These are phyloP conservation scores for Epinotia brunnichana DNA, from an alignment of 2,888 invertebrate genomes.

Conservation along the genomic window DNA sequence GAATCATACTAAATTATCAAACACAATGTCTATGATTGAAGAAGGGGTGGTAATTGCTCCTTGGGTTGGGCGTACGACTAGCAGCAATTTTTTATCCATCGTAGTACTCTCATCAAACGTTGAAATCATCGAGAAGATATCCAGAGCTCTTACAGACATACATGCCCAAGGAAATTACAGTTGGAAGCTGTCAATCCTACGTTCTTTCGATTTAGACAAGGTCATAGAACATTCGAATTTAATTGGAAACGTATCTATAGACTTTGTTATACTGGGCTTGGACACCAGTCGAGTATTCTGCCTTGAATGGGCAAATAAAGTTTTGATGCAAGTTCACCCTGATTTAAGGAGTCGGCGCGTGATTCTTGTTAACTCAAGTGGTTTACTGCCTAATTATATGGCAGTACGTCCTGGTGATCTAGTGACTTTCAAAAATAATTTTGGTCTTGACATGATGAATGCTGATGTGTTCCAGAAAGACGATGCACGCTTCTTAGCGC, in stretches of 20 bases:
- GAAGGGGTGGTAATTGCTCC: conserved; percentile 66
- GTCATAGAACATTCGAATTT: conserved; percentile 63
- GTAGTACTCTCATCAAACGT: conserved; percentile 70
- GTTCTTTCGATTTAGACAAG: conserved; percentile 66
- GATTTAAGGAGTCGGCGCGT: conserved; percentile 71
- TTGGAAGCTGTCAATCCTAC: conserved; percentile 72
- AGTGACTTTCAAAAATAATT: conserved; percentile 65
- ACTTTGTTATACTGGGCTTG: conserved; percentile 72
- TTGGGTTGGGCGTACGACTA: conserved; percentile 73
- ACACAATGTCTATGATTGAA: conserved; percentile 63
- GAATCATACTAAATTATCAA: neutral
- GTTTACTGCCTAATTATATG: conserved; percentile 70
- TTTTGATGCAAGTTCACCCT: conserved; percentile 70
- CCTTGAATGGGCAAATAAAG: conserved; percentile 71
- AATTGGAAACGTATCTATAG: conserved; percentile 71
- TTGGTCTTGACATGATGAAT: conserved; percentile 69
- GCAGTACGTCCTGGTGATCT: conserved; percentile 69
- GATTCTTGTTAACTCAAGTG: conserved; percentile 73
- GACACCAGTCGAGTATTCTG: conserved; percentile 73
- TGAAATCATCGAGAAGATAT: conserved; percentile 69
- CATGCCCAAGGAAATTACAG: conserved; percentile 65
- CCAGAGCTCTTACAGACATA: conserved; percentile 66
- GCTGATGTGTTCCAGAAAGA: conserved; percentile 66
- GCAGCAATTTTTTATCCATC: conserved; percentile 67
- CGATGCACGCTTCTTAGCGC: conserved; percentile 65